Conservation (phyloP, 2,113 vertebrate genomes). For the Psettodes erumei region DNA sequence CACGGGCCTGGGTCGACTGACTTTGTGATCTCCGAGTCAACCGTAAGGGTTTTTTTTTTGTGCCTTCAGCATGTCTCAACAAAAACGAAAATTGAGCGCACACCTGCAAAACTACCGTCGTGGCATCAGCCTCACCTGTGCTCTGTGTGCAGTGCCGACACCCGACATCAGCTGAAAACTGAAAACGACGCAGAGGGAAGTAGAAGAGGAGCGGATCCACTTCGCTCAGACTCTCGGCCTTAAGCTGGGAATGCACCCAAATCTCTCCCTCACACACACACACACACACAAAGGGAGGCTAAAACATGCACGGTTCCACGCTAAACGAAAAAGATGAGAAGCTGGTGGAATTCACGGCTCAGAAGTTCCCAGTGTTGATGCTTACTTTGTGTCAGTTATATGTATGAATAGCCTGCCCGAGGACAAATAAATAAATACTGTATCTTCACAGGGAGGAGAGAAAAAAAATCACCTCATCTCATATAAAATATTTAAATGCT, state of each 20-base stretch:
- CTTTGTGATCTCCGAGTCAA: no score
- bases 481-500: conserved; percentile 58
- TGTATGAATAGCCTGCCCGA: conserved; percentile 48
- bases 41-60: neutral
- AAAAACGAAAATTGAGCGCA: no score
- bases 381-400: conserved; percentile 50
- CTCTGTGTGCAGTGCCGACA: no score
- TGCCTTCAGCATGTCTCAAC: no score
- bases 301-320: conserved; percentile 45
- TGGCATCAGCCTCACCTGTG: neutral
- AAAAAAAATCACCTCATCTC: conserved; percentile 21
- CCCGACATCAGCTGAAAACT: no score
- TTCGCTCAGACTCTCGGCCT: conserved; percentile 52
- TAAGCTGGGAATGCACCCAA: conserved; percentile 60
- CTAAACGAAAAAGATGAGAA: conserved; percentile 34
- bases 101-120: neutral
- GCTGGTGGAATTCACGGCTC: conserved; percentile 51
- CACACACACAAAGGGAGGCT: conserved; percentile 28
- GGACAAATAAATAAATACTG: conserved; percentile 58
- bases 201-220: conserved; percentile 46
- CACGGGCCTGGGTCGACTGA: neutral
- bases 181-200: no score
- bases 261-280: conserved; percentile 38
- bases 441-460: conserved; percentile 12
- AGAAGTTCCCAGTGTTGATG: conserved; percentile 53